A percentile compares a stretch with the other conserved stretches of the same genome.
Evolutionary conservation across 23 tunicate genomes (phyloP).

Genomic region (Botrylloides violaceus): DNA sequence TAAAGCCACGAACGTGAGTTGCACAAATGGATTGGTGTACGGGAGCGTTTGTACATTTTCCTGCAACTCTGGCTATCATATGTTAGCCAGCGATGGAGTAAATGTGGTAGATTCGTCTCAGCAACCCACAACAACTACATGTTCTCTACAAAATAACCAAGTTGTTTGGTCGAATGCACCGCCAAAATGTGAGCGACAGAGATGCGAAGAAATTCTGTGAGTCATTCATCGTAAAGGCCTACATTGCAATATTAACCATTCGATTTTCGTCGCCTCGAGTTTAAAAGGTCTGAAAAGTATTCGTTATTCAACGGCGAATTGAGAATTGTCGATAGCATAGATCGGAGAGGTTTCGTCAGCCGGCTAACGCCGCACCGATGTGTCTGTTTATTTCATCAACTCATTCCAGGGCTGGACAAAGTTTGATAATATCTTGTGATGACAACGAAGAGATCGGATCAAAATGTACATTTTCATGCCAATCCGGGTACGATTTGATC

Average conservation of each 20-base stretch:
- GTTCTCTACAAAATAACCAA: background rate
- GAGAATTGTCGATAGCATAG: too few species aligned
- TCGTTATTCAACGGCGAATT: too few species aligned
- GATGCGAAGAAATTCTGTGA: slow-evolving; percentile 2
- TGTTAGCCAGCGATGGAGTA: slow-evolving; percentile 24
- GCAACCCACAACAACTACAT: background rate
- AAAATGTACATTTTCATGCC: slow-evolving; percentile 4
- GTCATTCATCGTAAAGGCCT: too few species aligned
- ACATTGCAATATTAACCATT: too few species aligned
- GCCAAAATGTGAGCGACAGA: slow-evolving; percentile 10
- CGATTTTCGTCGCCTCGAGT: too few species aligned
- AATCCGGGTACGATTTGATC: background rate
- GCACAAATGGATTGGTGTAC: slow-evolving; percentile 19
- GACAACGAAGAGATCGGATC: background rate
- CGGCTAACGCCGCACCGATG: too few species aligned
- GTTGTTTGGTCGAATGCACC: slow-evolving; percentile 12
- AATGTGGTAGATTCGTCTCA: background rate
- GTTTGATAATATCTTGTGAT: background rate
- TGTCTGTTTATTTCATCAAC: background rate
- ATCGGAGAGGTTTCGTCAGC: too few species aligned
- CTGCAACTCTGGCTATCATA: slow-evolving; percentile 14
- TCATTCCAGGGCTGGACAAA: background rate
- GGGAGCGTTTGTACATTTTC: slow-evolving; percentile 12
- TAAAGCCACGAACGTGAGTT: slow-evolving; percentile 1
- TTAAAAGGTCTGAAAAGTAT: too few species aligned